Percentiles rank a stretch among this genome's conserved stretches.
These are phyloP conservation scores for Ptychodera flava DNA, from an alignment of 35 echinoderm and acorn worm genomes.

Conservation along the genomic window DNA sequence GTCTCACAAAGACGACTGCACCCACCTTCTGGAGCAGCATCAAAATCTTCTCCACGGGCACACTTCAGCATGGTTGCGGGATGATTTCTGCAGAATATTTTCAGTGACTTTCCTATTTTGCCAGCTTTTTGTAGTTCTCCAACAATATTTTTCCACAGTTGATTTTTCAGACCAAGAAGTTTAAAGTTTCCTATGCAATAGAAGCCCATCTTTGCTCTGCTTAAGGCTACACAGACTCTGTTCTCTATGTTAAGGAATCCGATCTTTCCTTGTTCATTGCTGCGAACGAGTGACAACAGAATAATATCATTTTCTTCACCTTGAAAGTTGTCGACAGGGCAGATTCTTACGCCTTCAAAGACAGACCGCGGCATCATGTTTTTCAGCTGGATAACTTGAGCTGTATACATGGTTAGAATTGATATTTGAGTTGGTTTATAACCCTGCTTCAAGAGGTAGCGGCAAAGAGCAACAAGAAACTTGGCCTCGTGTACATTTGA, in stretches of 20 bases:
- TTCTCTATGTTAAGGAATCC: constrained; percentile 71
- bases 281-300: constrained; percentile 70
- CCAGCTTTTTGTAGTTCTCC: not conserved
- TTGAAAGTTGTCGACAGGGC: constrained; percentile 64
- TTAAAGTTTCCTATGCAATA: constrained; percentile 82
- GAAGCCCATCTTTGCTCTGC: constrained; percentile 75
- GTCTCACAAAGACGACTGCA: constrained; percentile 50
- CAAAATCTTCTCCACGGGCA: constrained; percentile 37
- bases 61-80: constrained; percentile 32
- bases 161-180: constrained; percentile 52
- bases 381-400: constrained; percentile 46
- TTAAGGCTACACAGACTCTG: constrained; percentile 68
- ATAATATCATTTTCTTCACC: constrained; percentile 92
- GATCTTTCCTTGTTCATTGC: constrained; percentile 53
- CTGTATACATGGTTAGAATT: constrained; percentile 75
- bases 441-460: constrained; percentile 60
- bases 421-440: constrained; percentile 50
- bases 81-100: constrained; percentile 66
- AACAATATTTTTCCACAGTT: constrained; percentile 64
- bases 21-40: constrained; percentile 51
- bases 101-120: constrained; percentile 30
- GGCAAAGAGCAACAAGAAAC: constrained; percentile 51
- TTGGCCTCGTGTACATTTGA: constrained; percentile 74
- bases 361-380: constrained; percentile 28
- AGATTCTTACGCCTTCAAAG: constrained; percentile 48